Conservation (phyloP, 2,888 invertebrate species). For the Melanchra persicariae region DNA sequence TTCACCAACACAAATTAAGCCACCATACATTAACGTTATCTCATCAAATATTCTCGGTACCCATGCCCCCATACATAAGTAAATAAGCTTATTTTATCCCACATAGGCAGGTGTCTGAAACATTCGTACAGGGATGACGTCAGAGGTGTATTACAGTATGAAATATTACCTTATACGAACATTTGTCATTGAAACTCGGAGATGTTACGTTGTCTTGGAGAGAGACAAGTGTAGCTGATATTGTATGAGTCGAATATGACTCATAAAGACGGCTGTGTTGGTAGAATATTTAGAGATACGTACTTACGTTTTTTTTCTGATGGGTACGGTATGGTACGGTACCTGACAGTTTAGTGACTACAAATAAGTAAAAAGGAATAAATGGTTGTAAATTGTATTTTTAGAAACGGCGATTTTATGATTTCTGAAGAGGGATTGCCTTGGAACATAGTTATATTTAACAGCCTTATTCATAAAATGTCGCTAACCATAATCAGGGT, state of each 20-base stretch:
- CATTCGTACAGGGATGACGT: conserved; percentile 25
- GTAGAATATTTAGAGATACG: background rate
- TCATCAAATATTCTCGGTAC: conserved; percentile 23
- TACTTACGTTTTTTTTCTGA: too few species aligned
- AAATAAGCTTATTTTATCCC: conserved; percentile 19
- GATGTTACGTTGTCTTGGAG: background rate
- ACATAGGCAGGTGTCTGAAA: conserved; percentile 29
- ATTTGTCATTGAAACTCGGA: conserved; percentile 40
- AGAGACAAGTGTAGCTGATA: background rate
- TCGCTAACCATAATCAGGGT: too few species aligned
- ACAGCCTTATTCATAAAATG: too few species aligned
- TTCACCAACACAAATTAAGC: background rate
- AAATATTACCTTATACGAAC: conserved; percentile 51
- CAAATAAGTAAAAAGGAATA: background rate
- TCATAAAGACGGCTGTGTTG: background rate
- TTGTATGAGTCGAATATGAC: background rate
- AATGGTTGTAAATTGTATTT: too few species aligned
- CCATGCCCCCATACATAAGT: conserved; percentile 3
- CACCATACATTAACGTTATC: background rate
- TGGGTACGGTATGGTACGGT: too few species aligned
- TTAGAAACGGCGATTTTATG: too few species aligned
- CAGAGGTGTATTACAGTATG: conserved; percentile 50
- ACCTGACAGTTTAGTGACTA: background rate
- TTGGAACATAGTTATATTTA: too few species aligned
- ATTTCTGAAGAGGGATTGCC: too few species aligned